A percentile compares a stretch with the other conserved stretches of the same genome.
These are phyloP conservation scores for Pseudorasbora parva DNA, from an alignment of 2,113 vertebrate species.

Conservation along the genomic window DNA sequence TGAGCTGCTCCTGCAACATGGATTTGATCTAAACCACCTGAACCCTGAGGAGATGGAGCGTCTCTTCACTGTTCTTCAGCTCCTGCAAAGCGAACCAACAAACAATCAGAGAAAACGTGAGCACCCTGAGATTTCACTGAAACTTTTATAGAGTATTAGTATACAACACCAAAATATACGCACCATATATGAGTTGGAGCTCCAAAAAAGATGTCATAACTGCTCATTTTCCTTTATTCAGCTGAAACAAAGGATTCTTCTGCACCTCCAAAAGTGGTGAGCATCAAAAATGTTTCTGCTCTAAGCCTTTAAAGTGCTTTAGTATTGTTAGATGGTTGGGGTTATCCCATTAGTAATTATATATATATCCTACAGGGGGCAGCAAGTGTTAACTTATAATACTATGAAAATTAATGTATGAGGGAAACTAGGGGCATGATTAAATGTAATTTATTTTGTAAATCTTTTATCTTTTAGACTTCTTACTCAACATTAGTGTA, in stretches of 20 bases:
- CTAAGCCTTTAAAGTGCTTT: neutral
- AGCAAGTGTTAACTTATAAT: neutral
- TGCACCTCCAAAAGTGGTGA: constrained; percentile 24
- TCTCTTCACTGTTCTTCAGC: constrained; percentile 78
- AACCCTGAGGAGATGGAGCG: constrained; percentile 80
- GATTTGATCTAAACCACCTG: constrained; percentile 82
- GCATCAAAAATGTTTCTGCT: neutral
- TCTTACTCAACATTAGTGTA: neutral
- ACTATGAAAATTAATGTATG: neutral
- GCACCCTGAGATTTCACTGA: neutral
- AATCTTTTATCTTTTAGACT: neutral
- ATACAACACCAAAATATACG: neutral
- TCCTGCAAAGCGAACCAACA: constrained; percentile 74
- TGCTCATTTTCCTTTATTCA: constrained; percentile 16
- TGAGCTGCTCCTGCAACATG: constrained; percentile 80
- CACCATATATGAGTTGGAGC: neutral
- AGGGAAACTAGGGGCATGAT: neutral
- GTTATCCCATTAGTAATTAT: neutral
- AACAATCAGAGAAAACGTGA: constrained; percentile 60
- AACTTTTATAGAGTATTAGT: neutral
- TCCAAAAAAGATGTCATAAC: neutral
- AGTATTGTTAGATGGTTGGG: neutral
- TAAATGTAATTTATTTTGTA: neutral
- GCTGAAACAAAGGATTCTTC: constrained; percentile 29
- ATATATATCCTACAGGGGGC: constrained; percentile 4